phyloP scores from a whole-genome alignment of 2,797 vertebrate species.

The Salmo trutta region DNA sequence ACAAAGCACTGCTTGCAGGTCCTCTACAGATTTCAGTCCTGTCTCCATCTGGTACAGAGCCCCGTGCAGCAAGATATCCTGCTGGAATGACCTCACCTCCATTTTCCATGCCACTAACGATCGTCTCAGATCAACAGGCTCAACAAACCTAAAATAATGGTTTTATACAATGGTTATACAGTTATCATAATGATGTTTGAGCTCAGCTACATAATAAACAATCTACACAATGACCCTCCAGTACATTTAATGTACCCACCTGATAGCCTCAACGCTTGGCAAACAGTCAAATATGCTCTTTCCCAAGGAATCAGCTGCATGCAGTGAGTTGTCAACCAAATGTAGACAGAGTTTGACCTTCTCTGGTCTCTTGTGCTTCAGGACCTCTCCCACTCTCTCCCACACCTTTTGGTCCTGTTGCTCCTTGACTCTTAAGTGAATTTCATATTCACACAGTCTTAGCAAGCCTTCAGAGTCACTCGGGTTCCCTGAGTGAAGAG shows the following conservation, averaged over 20 bases:
- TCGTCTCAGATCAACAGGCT: slow-evolving; percentile 8
- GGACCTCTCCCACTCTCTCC: slow-evolving; percentile 17
- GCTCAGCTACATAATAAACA: background rate
- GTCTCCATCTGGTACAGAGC: slow-evolving; percentile 28
- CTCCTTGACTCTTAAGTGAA: slow-evolving; percentile 22
- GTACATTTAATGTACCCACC: slow-evolving; percentile 13
- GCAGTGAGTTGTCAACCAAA: background rate
- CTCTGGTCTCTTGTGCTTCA: slow-evolving; percentile 16
- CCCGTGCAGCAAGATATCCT: slow-evolving; percentile 29
- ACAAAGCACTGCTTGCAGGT: slow-evolving; percentile 16
- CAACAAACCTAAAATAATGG: slow-evolving; percentile 14
- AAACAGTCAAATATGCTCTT: slow-evolving; percentile 20
- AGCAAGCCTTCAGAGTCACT: slow-evolving; percentile 30
- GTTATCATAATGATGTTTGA: background rate
- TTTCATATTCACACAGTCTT: slow-evolving; percentile 20
- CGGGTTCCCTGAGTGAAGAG: slow-evolving; percentile 12
- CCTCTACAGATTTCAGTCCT: slow-evolving; percentile 21
- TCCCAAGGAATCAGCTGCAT: background rate
- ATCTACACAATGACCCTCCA: background rate
- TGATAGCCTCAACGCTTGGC: slow-evolving; percentile 26
- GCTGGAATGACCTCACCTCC: slow-evolving; percentile 7
- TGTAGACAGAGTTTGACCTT: slow-evolving; percentile 32
- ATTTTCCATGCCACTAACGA: slow-evolving; percentile 1
- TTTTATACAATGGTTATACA: background rate
- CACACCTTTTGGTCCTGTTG: slow-evolving; percentile 8